These are phyloP conservation scores for Chelon auratus DNA, from an alignment of 2,797 vertebrate genomes.

Conservation along the genomic window DNA sequence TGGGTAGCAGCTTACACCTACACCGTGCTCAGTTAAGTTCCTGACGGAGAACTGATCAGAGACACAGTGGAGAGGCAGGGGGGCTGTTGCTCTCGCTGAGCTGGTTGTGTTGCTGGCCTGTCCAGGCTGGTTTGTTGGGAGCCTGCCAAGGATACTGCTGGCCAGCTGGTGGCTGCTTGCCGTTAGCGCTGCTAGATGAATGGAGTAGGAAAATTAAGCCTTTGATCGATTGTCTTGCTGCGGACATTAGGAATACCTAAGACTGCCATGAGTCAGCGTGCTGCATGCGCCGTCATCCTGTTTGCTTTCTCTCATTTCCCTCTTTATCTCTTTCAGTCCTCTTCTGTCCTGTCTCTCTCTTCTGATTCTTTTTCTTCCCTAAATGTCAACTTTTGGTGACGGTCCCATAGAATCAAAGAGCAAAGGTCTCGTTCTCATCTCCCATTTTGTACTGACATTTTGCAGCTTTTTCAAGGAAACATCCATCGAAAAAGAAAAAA, in stretches of 20 bases:
- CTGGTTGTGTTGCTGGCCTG: slow-evolving; percentile 47
- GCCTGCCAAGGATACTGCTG: slow-evolving; percentile 68
- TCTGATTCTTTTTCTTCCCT: slow-evolving; percentile 39
- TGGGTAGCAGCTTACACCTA: not conserved
- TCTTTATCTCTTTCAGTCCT: slow-evolving; percentile 20
- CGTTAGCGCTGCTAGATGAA: slow-evolving; percentile 70
- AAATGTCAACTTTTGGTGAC: slow-evolving; percentile 70
- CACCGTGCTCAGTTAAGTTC: not conserved
- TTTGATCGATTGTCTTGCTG: slow-evolving; percentile 81
- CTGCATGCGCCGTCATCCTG: slow-evolving; percentile 51
- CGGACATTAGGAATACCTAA: slow-evolving; percentile 74
- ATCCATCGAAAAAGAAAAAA: slow-evolving; percentile 38
- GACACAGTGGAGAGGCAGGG: slow-evolving; percentile 8
- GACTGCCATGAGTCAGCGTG: slow-evolving; percentile 74
- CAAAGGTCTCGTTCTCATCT: slow-evolving; percentile 37
- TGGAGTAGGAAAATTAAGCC: slow-evolving; percentile 76
- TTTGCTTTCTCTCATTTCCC: slow-evolving; percentile 31
- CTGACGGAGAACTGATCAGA: slow-evolving; percentile 9
- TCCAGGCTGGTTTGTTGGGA: slow-evolving; percentile 59
- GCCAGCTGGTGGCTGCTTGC: slow-evolving; percentile 73
- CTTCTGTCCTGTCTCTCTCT: slow-evolving; percentile 18
- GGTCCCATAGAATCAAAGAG: slow-evolving; percentile 47
- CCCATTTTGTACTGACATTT: slow-evolving; percentile 62
- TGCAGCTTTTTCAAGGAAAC: slow-evolving; percentile 45
- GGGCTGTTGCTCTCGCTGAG: slow-evolving; percentile 51